Evolutionary conservation across 2,888 invertebrate species (phyloP).

Genomic region (Lamellibrachia columna): DNA sequence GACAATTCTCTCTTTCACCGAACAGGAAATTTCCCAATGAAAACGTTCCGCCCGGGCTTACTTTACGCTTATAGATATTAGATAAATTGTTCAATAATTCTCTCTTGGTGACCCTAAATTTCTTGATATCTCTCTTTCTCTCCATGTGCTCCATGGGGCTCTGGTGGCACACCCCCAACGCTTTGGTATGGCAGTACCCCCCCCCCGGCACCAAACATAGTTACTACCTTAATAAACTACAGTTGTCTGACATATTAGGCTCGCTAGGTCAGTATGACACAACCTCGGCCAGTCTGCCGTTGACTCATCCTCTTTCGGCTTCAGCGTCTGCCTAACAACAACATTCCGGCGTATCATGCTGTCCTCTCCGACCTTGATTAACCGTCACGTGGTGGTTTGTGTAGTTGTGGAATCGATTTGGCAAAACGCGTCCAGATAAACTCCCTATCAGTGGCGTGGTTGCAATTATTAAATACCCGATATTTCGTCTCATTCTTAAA

Average conservation of each 20-base stretch:
- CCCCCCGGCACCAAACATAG: no score
- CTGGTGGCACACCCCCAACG: no score
- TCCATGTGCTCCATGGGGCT: no score
- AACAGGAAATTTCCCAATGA: no score
- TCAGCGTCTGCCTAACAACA: background rate
- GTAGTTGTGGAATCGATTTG: background rate
- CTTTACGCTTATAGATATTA: no score
- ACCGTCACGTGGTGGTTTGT: background rate
- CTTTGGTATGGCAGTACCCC: no score
- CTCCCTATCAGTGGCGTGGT: background rate
- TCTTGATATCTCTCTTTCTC: no score
- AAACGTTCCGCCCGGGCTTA: no score
- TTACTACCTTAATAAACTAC: no score
- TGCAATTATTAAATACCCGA: background rate
- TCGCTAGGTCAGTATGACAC: background rate
- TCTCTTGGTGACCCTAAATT: no score
- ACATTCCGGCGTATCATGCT: background rate
- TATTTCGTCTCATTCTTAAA: background rate
- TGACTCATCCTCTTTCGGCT: background rate
- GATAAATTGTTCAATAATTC: no score
- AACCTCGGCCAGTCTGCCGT: background rate
- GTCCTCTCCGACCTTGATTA: background rate
- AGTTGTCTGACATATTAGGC: background rate
- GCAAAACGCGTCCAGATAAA: background rate
- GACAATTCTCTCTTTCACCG: no score